A percentile compares a stretch with the other conserved stretches of the same genome.
Evolutionary conservation across 2,888 invertebrate species (phyloP).

Genomic region (Siphonodentalium dalli): DNA sequence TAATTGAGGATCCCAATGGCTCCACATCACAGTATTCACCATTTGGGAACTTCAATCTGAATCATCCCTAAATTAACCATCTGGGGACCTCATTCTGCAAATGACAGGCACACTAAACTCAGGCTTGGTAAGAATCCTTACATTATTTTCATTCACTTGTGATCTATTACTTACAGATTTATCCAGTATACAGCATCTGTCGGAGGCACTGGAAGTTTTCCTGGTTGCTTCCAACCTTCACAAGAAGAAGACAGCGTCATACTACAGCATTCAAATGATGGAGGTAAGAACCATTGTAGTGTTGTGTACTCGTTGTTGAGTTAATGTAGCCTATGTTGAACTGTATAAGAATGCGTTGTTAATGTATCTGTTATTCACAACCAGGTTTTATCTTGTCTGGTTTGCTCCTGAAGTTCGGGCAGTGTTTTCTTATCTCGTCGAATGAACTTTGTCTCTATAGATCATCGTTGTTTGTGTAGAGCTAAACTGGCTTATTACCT

Average conservation of each 20-base stretch:
- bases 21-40: too few species aligned
- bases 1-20: too few species aligned
- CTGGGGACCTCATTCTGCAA: too few species aligned
- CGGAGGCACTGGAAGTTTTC: slow-evolving; percentile 45
- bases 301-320: background rate
- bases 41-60: too few species aligned
- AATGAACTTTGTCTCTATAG: background rate
- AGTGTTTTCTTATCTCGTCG: too few species aligned
- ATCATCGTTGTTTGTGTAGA: too few species aligned
- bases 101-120: too few species aligned
- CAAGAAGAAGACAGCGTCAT: slow-evolving; percentile 55
- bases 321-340: background rate
- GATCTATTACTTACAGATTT: slow-evolving; percentile 43
- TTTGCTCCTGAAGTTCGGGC: too few species aligned
- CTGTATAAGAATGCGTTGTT: background rate
- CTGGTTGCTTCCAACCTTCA: slow-evolving; percentile 46
- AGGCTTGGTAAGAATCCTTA: too few species aligned
- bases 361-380: too few species aligned
- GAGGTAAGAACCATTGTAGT: slow-evolving; percentile 38
- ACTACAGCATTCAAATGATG: slow-evolving; percentile 60
- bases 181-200: slow-evolving; percentile 59
- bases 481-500: background rate
- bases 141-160: background rate
- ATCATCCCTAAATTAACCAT: too few species aligned
- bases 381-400: too few species aligned